Base-by-base conservation (phyloP, 2,113 vertebrate species). In the Neotragus moschatus region DNA sequence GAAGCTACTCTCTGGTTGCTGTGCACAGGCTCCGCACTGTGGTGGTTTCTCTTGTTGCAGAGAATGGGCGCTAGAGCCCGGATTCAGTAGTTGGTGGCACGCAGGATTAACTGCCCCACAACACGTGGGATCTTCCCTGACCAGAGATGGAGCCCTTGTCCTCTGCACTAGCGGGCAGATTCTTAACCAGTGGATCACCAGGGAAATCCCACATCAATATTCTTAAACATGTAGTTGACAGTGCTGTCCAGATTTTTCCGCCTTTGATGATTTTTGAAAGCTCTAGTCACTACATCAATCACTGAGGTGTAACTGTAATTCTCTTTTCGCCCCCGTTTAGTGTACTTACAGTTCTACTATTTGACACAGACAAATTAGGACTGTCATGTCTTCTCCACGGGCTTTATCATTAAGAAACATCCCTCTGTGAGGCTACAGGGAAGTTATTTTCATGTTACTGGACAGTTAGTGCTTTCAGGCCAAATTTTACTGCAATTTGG, bases 81-180 rank as follows among this genome's bases (percentile, higher is more conserved):
- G 2, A 3, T 23, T 25, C 5, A 39, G 36, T 6, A 43, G 36
- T 1, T 25, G 63, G 63, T 3, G n/a, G 19, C n/a, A 70, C 0
- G n/a, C 19, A 36, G 66, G 16, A 39, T 23, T 70, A 39, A 11
- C n/a, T 73, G 36, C 36, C 70, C 19, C 70, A 43, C n/a, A 73
- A 13, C 21, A 43, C 39, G 11, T 26, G 36, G 36, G 36, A 25
- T 73, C 70, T 73, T 73, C 36, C 36, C 70, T 25, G 36, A 73
- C 36, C 70, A 25, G 36, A 39, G 70, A 43, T 23, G 36, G 36
- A 73, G 43, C 21, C 70, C 70, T 25, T 73, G 70, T 25, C 70
- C 23, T 43, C 21, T 25, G 70, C 36, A 43, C 6, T 3, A 43
- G 36, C 70, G 43, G 36, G 21, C 70, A 43, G 19, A 25, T 14